Base-by-base conservation (phyloP, 2,888 invertebrate species). In the Ecdyonurus torrentis region DNA sequence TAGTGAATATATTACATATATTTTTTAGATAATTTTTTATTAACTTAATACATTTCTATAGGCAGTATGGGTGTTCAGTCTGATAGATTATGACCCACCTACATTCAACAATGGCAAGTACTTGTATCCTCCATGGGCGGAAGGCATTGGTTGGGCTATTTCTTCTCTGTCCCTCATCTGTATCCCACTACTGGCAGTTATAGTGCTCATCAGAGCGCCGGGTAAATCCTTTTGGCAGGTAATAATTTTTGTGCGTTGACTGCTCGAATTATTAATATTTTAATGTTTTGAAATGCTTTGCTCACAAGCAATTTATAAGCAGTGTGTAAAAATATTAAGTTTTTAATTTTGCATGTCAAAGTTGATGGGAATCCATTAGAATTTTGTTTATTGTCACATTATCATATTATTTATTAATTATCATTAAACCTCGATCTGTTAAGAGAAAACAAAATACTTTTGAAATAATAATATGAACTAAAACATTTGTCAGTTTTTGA, bases 31-130 rank as follows among this genome's bases (percentile, higher is more conserved):
- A 50, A 15, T 10, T 50, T 25, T 63, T 63, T 63, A 59, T 58
- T 60, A 64, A 64, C 71, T 67, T 53, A 22, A 61, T 19, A 61
- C 20, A 64, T 66, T 70, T 74, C 5, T 37, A 1, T 76, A 92
- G 79, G 86, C 87, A 20, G 83, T 94, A 62, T 92, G 91, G 91
- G 84, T 93, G 63, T 89, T 91, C 70, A 89, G 90, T 70, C 78
- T 93, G 71, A 86, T 91, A 63, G 91, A 92, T 75, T 93, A 93
- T 74, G 84, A 86, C 69, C 86, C 89, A 59, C 90, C 92, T 10
- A 86, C 86, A 25, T 91, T 92, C 73, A 86, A 88, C 68, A 89
- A 89, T 70, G 89, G 88, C 64, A 79, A 79, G 63, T 88, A 89
- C 70, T 76, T 77, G 61, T 94, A 91, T 74, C 93, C 94, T 0